Percentiles rank a stretch among this genome's conserved stretches.
Evolutionary conservation across 2,797 vertebrate genomes (phyloP).

Genomic region (Oryzias dopingdopingensis): DNA sequence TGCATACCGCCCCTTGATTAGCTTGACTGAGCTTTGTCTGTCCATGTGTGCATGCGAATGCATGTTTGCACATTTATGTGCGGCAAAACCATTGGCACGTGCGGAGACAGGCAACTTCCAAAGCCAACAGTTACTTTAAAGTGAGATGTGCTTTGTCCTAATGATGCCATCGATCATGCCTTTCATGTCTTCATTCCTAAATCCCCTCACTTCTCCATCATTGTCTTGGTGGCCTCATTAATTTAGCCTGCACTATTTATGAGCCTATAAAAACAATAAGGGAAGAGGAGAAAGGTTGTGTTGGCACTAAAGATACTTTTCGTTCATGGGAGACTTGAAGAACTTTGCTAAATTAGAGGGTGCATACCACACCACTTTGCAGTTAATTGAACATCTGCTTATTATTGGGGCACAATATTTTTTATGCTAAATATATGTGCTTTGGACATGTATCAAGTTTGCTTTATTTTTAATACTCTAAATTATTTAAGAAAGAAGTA

Average conservation of each 20-base stretch:
- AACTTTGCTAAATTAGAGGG: slow-evolving; percentile 44
- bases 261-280: slow-evolving; percentile 72
- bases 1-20: background rate
- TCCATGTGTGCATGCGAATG: slow-evolving; percentile 9
- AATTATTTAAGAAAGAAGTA: slow-evolving; percentile 17
- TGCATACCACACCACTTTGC: slow-evolving; percentile 50
- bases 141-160: slow-evolving; percentile 71
- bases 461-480: slow-evolving; percentile 14
- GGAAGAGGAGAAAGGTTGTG: slow-evolving; percentile 56
- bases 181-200: slow-evolving; percentile 67
- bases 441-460: slow-evolving; percentile 24
- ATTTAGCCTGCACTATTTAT: slow-evolving; percentile 73
- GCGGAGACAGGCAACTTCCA: slow-evolving; percentile 62
- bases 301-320: slow-evolving; percentile 49
- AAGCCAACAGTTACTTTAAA: slow-evolving; percentile 72
- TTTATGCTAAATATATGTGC: slow-evolving; percentile 17
- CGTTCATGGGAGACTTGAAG: slow-evolving; percentile 59
- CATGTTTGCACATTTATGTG: slow-evolving; percentile 38
- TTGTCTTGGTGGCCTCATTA: slow-evolving; percentile 69
- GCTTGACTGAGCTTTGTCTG: slow-evolving; percentile 36
- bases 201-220: slow-evolving; percentile 67
- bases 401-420: slow-evolving; percentile 50
- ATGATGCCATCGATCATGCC: slow-evolving; percentile 78
- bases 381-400: slow-evolving; percentile 68
- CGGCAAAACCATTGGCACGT: slow-evolving; percentile 42